Base-by-base conservation (phyloP, 2,888 invertebrate genomes). In the Apotomis capreana region DNA sequence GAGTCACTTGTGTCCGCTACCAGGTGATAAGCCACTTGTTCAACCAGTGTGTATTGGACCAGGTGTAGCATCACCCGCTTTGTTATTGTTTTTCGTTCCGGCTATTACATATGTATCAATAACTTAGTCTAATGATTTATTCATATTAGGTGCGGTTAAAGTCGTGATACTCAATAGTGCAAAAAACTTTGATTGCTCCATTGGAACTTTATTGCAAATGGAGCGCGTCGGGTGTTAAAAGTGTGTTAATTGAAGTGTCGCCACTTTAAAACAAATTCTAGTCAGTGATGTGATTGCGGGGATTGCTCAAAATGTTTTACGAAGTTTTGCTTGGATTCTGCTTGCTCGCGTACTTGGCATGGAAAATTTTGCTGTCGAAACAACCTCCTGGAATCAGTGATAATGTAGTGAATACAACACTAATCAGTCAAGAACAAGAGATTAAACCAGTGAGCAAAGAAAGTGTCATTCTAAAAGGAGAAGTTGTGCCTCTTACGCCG, bases 281-380 rank as follows among this genome's bases (percentile, higher is more conserved):
- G 83, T 84, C 84, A 85, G 85, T 88, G 84, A 84, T 89, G 87
- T 87, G 87, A 87, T 86, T 84, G 55, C 79, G 75, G 85, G 76
- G 80, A 76, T 78, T 78, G 75, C 74, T 80, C 75, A 89, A 84
- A 85, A 93, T 92, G 93, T 81, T 92, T 75, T 85, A 87, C 75
- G 91, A 90, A 87, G 79, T 88, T 61, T 78, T 93, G 15, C 84
- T 92, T 76, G 90, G 91, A 71, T 75, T 92, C 61, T 87, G 87
- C 75, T 83, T 89, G 63, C 74, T 92, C 62, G 74, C 88, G 62
- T 90, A 85, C 78, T 78, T 92, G 63, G 69, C 91, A 59, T 92
- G 91, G 89, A 92, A 90, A 76, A 91, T 84, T 82, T 77, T 89
- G 46, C 62, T 84, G 26, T 74, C 84, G 12, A 78, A 76, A 64